Evolutionary conservation across 2,888 invertebrate species (phyloP), one percentile per base, ranked within the genome.

Genomic region (Epirrhoe alternata): DNA sequence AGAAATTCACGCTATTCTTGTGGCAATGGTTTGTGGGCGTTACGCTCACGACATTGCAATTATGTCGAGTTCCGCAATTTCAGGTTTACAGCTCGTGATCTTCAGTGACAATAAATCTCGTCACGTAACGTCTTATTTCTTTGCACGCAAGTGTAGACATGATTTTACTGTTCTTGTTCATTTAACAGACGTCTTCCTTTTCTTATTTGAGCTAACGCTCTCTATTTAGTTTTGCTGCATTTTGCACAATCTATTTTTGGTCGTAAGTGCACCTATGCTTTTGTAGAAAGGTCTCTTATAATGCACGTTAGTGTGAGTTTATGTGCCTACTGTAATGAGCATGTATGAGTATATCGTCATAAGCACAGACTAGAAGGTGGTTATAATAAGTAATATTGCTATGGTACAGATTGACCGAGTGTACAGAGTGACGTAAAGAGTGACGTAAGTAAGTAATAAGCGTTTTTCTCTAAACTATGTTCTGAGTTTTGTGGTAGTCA

Each of bases 101-200:
- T 49, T 17, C 17, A 10, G 17, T n/a, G 35, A 24, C 55, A 55
- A 55, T 62, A 5, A 42, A 31, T 55, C 14, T 50, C 50, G 54
- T 61, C 61, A 61, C 55, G 61, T 50, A 30, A 61, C 54, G 47
- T 54, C 54, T 61, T 62, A 55, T 49, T 61, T 6, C 12, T 47
- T 31, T 31, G 49, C 33, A 33, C 54, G 61, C 24, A 24, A 38
- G 35, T 42, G 12, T 42, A 42, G 38, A 8, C 35, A 35, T 24
- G 24, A 24, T 42, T 2, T 4, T 42, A 12, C 12, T 42, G 38
- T 12, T 12, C 2, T 42, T 42, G 6, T 33, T 33, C 5, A 33
- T 12, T 4, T 10, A 12, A 12, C 38, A 42, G 38, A 42, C 24
- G 24, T 24, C 24, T 24, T 38, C 38, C 12, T 12, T 42, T 12